Base-by-base conservation (phyloP, 2,797 vertebrate genomes). In the Synanceia verrucosa region DNA sequence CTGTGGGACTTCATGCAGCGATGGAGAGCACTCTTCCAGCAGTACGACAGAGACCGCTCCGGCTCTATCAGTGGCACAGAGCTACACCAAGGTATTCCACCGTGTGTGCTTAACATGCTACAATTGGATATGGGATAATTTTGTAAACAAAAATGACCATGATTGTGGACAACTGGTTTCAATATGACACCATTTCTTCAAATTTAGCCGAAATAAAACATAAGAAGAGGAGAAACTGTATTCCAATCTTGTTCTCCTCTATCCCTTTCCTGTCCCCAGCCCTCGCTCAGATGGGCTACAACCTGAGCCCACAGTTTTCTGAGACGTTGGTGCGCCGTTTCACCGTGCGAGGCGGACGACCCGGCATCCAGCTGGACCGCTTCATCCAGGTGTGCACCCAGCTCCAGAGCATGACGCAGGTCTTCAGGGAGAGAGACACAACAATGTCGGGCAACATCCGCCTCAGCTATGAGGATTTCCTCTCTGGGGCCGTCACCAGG, bases 331-430 rank as follows among this genome's bases (percentile, higher is more conserved):
- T 96, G 76, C 92, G 90, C 11, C 95, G 93, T 1, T 96, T 93
- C 2, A 12, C 51, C 3, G 0, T 55, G 1, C 85, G 44, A 0
- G 83, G 91, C 6, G 52, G 21, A 4, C 68, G 67, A 6, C 90
- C 87, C 0, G 86, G 88, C n/a, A 93, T 99, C 78, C 97, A 99
- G 58, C 93, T 99, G 12, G 98, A 99, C 91, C 86, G 94, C 81
- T 99, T 99, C 93, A 98, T 99, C 85, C 97, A 98, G 70, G 95
- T 97, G 86, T 98, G 97, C 91, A 96, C 95, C 21, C 96, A 97
- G 91, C 95, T 99, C n/a, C 97, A 98, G 91, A 93, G 90, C 91
- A 93, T 94, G 84, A 98, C 97, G 0, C 95, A 97, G 33, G 94
- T 93, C 67, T 99, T 99, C 91, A 93, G 95, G 1, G 96, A 99